Evolutionary conservation across 2,797 vertebrate genomes (phyloP).

Genomic region (Rhodeus uyekii): DNA sequence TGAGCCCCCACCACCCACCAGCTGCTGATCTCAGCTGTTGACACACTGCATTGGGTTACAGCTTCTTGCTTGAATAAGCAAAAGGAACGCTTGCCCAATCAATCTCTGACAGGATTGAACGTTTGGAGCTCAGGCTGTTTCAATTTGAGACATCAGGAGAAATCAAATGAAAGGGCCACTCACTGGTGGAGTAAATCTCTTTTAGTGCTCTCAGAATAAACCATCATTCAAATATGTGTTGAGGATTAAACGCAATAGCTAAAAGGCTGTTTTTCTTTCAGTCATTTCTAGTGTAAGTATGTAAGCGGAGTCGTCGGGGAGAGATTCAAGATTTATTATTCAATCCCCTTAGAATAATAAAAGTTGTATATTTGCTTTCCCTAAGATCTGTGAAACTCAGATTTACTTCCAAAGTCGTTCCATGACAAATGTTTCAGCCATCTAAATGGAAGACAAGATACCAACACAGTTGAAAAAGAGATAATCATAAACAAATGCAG

Average conservation of each 20-base stretch:
- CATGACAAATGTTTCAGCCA: not conserved
- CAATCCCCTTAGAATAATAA: conserved; percentile 19
- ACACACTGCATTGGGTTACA: conserved; percentile 14
- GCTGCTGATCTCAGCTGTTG: not conserved
- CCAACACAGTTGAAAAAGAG: not conserved
- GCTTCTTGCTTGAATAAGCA: conserved; percentile 27
- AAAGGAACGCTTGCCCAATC: not conserved
- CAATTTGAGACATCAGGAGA: conserved; percentile 14
- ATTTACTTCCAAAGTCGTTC: not conserved
- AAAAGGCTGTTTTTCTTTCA: not conserved
- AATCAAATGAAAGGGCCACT: conserved; percentile 8
- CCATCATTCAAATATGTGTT: conserved; percentile 13
- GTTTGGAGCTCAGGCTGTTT: not conserved
- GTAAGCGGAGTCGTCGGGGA: not conserved
- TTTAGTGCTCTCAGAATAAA: conserved; percentile 34
- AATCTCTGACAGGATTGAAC: not conserved
- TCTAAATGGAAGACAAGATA: not conserved
- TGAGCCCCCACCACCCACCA: conserved; percentile 4
- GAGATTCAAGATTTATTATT: not conserved
- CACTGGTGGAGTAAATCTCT: conserved; percentile 32
- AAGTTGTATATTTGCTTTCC: not conserved
- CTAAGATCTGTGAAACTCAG: not conserved
- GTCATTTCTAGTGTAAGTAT: not conserved
- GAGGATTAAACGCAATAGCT: not conserved
- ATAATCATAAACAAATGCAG: conserved; percentile 19